Conservation (phyloP, 2,888 invertebrate species). For the Mythimna albipuncta region DNA sequence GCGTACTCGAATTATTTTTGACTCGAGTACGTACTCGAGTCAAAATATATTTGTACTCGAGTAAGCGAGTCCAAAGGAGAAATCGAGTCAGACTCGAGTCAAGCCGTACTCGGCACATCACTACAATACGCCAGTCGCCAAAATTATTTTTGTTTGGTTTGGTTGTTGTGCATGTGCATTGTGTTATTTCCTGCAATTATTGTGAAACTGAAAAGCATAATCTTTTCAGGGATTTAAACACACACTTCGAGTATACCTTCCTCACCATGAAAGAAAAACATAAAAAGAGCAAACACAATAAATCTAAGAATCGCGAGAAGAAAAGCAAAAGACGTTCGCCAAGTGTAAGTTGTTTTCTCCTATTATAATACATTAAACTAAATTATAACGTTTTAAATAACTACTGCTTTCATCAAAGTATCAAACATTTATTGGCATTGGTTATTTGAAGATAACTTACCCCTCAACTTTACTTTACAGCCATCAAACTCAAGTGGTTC, state of each 20-base stretch:
- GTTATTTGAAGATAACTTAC: neutral
- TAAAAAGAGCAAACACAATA: conserved; percentile 66
- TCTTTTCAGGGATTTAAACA: neutral
- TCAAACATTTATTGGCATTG: neutral
- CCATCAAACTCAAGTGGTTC: conserved; percentile 78
- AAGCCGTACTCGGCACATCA: too few species aligned
- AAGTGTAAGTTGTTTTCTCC: conserved; percentile 70
- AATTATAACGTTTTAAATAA: neutral
- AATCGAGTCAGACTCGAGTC: too few species aligned
- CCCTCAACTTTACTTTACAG: conserved; percentile 66
- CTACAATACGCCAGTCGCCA: too few species aligned
- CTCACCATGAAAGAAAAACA: conserved; percentile 75
- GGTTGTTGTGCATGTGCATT: neutral
- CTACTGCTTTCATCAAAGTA: neutral
- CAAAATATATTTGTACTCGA: too few species aligned
- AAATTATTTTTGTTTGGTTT: neutral
- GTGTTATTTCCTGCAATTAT: neutral
- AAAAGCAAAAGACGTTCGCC: conserved; percentile 68
- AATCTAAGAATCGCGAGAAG: conserved; percentile 75
- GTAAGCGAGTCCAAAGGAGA: too few species aligned
- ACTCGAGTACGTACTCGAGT: too few species aligned
- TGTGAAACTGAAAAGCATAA: neutral
- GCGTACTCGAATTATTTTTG: too few species aligned
- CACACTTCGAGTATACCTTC: neutral
- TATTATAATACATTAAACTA: neutral